Percentiles rank a stretch among this genome's conserved stretches.
Conservation (phyloP, 2,797 vertebrate genomes). For the Craterocephalus amniculus region DNA sequence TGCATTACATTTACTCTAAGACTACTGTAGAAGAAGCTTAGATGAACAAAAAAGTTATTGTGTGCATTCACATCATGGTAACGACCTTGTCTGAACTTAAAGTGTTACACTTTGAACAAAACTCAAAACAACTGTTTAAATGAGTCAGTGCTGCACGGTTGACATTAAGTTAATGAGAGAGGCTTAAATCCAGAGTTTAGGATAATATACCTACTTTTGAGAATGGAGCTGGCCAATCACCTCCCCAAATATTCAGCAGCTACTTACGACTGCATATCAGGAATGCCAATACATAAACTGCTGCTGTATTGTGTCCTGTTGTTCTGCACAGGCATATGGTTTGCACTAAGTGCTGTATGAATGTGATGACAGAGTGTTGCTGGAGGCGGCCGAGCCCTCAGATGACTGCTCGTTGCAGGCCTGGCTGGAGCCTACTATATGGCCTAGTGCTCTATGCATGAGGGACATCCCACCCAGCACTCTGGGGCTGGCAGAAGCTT, state of each 20-base stretch:
- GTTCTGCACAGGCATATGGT: slow-evolving; percentile 66
- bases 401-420: slow-evolving; percentile 58
- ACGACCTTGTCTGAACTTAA: slow-evolving; percentile 22
- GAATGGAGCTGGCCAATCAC: slow-evolving; percentile 41
- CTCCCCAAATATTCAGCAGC: slow-evolving; percentile 69
- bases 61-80: slow-evolving; percentile 12
- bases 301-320: slow-evolving; percentile 59
- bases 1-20: neutral
- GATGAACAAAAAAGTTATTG: slow-evolving; percentile 6
- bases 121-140: slow-evolving; percentile 42
- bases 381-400: slow-evolving; percentile 61
- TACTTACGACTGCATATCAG: slow-evolving; percentile 69
- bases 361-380: slow-evolving; percentile 72
- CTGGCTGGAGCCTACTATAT: slow-evolving; percentile 49
- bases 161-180: slow-evolving; percentile 57
- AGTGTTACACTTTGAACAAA: slow-evolving; percentile 47
- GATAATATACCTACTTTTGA: slow-evolving; percentile 53
- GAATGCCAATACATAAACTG: slow-evolving; percentile 76
- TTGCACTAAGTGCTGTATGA: slow-evolving; percentile 64
- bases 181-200: slow-evolving; percentile 51
- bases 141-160: slow-evolving; percentile 28
- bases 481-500: slow-evolving; percentile 42
- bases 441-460: slow-evolving; percentile 45
- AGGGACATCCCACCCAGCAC: slow-evolving; percentile 41
- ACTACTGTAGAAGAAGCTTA: neutral